A percentile compares a stretch with the other conserved stretches of the same genome.
Conservation (phyloP, 2,888 invertebrate species). For the Apotomis betuletana region DNA sequence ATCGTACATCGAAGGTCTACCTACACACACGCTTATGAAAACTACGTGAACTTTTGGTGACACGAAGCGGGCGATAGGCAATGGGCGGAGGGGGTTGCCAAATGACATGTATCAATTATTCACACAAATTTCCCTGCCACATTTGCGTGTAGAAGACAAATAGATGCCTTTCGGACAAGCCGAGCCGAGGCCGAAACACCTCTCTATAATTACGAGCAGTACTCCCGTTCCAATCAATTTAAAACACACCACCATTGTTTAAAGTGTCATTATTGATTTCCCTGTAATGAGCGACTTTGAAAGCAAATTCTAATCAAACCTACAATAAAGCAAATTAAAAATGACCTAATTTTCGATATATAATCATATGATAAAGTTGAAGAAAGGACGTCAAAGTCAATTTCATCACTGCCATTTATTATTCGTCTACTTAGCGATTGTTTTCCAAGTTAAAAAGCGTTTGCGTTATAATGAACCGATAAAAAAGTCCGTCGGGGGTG, state of each 20-base stretch:
- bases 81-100: conserved; percentile 74
- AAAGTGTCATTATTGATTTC: conserved; percentile 33
- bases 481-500: conserved; percentile 59
- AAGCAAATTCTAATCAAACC: background rate
- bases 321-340: background rate
- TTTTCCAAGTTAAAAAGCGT: conserved; percentile 43
- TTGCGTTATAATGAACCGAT: conserved; percentile 62
- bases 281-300: conserved; percentile 18
- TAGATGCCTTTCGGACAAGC: conserved; percentile 69
- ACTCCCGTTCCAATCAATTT: conserved; percentile 60
- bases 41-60: conserved; percentile 43
- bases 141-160: conserved; percentile 83
- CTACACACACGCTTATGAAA: conserved; percentile 28
- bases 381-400: no score
- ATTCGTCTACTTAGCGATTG: conserved; percentile 29
- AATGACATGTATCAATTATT: conserved; percentile 83
- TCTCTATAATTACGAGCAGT: conserved; percentile 70
- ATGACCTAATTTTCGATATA: conserved; percentile 7
- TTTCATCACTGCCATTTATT: background rate
- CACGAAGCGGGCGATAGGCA: conserved; percentile 49
- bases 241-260: conserved; percentile 31
- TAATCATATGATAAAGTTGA: no score
- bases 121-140: conserved; percentile 78
- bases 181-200: conserved; percentile 67
- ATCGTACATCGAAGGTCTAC: background rate